Conservation (phyloP, 2,888 invertebrate species). For the Leptinotarsa peninsularis region DNA sequence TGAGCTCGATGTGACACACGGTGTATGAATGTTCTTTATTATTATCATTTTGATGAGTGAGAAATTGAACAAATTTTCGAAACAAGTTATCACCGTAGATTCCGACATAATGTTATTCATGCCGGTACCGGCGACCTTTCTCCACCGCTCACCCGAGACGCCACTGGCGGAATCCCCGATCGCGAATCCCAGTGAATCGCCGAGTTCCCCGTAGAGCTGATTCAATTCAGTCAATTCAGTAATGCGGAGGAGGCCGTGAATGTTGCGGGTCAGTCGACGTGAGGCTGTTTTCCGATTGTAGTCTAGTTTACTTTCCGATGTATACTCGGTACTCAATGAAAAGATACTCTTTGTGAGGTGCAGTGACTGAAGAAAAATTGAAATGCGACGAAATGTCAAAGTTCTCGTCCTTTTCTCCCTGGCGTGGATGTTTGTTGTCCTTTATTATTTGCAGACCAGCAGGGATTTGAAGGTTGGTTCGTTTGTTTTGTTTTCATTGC, state of each 20-base stretch:
- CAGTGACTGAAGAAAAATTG: slow-evolving; percentile 40
- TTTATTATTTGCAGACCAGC: slow-evolving; percentile 73
- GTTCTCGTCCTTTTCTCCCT: slow-evolving; percentile 72
- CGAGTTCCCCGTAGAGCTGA: slow-evolving; percentile 21
- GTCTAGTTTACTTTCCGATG: slow-evolving; percentile 26
- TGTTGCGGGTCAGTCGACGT: slow-evolving; percentile 23
- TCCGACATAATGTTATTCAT: too few species aligned
- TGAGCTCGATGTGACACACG: too few species aligned
- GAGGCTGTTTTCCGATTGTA: slow-evolving; percentile 30
- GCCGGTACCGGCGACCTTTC: too few species aligned
- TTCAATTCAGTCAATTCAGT: slow-evolving; percentile 29
- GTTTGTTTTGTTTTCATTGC: background rate
- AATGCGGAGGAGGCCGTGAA: slow-evolving; percentile 34
- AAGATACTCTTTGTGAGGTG: slow-evolving; percentile 33
- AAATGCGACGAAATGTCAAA: slow-evolving; percentile 74
- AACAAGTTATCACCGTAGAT: too few species aligned
- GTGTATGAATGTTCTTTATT: too few species aligned
- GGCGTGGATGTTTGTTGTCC: slow-evolving; percentile 75
- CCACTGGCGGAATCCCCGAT: slow-evolving; percentile 40
- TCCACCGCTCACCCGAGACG: slow-evolving; percentile 14
- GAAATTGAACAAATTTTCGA: too few species aligned
- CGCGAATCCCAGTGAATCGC: slow-evolving; percentile 36
- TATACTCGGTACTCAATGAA: slow-evolving; percentile 38
- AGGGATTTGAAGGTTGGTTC: slow-evolving; percentile 69
- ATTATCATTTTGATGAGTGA: too few species aligned